Percentiles rank a stretch among this genome's conserved stretches.
Conservation (phyloP, 2,113 vertebrate species). For the Odontesthes bonariensis region DNA sequence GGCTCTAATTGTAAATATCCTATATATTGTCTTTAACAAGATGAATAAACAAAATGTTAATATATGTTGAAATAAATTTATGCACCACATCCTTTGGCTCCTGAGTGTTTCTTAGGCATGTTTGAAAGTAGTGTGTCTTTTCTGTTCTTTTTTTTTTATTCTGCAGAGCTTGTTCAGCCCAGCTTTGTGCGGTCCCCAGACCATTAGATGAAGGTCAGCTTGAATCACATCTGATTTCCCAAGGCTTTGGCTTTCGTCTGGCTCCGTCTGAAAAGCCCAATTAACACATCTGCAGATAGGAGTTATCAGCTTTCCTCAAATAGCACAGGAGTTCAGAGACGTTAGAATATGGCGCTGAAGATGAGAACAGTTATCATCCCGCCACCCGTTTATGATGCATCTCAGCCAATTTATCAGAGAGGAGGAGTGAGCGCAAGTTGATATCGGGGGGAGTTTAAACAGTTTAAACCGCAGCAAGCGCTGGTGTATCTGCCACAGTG, state of each 20-base stretch:
- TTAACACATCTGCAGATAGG: constrained; percentile 73
- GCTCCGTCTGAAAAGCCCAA: constrained; percentile 66
- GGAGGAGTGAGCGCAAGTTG: constrained; percentile 36
- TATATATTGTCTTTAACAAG: constrained; percentile 66
- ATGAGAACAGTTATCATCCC: constrained; percentile 39
- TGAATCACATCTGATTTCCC: constrained; percentile 61
- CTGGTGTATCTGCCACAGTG: constrained; percentile 44
- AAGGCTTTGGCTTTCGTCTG: constrained; percentile 65
- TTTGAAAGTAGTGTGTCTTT: constrained; percentile 8
- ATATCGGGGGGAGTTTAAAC: constrained; percentile 44
- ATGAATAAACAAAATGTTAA: constrained; percentile 60
- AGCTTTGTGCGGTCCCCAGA: constrained; percentile 43
- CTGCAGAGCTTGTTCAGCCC: constrained; percentile 40
- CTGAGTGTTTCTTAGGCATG: constrained; percentile 38
- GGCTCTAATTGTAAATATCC: constrained; percentile 68
- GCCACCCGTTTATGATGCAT: background rate
- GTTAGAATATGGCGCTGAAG: constrained; percentile 24
- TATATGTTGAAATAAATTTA: constrained; percentile 79
- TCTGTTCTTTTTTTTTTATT: background rate
- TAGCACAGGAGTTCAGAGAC: constrained; percentile 59
- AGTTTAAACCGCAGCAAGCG: constrained; percentile 19
- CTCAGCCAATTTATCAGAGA: constrained; percentile 41
- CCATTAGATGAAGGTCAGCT: constrained; percentile 72
- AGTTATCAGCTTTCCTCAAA: constrained; percentile 61
- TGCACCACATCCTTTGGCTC: constrained; percentile 56